A percentile compares a stretch with the other conserved stretches of the same genome.
phyloP scores from a whole-genome alignment of 2,797 vertebrate species.

The Tenualosa ilisha region DNA sequence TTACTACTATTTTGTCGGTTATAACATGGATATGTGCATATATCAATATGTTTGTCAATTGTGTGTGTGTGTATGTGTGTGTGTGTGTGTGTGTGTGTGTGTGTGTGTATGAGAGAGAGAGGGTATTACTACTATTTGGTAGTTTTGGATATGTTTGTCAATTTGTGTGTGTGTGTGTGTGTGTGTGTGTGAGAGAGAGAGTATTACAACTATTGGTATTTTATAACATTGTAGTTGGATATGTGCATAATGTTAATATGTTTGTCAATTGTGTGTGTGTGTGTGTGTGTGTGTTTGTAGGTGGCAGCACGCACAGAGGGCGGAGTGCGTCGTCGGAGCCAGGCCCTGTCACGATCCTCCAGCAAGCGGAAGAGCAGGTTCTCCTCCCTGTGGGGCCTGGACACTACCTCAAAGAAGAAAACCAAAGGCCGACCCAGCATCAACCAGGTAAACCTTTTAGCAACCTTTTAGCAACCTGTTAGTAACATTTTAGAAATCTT shows the following conservation, averaged over 20 bases:
- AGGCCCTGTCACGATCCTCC: constrained; percentile 87
- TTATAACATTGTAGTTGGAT: neutral
- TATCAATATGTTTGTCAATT: neutral
- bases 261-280: neutral
- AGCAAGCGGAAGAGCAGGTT: constrained; percentile 94
- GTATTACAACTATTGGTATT: too few relatives aligned
- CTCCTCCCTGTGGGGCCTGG: constrained; percentile 97
- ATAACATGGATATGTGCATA: neutral
- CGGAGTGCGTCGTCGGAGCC: constrained; percentile 81
- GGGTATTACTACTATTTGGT: neutral
- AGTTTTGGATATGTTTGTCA: neutral
- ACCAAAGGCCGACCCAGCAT: constrained; percentile 88
- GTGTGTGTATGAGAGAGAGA: neutral
- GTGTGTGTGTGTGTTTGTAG: constrained; percentile 62
- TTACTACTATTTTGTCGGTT: neutral
- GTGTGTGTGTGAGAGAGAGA: neutral
- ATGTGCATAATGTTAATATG: neutral
- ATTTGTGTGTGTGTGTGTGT: neutral
- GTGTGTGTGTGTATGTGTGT: neutral
- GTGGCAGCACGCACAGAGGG: constrained; percentile 90
- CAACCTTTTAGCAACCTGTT: neutral
- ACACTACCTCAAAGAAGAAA: constrained; percentile 93
- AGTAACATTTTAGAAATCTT: too few relatives aligned
- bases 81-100: neutral
- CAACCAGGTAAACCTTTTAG: constrained; percentile 79